Conservation (phyloP, 2,797 vertebrate species). For the Thunnus albacares region DNA sequence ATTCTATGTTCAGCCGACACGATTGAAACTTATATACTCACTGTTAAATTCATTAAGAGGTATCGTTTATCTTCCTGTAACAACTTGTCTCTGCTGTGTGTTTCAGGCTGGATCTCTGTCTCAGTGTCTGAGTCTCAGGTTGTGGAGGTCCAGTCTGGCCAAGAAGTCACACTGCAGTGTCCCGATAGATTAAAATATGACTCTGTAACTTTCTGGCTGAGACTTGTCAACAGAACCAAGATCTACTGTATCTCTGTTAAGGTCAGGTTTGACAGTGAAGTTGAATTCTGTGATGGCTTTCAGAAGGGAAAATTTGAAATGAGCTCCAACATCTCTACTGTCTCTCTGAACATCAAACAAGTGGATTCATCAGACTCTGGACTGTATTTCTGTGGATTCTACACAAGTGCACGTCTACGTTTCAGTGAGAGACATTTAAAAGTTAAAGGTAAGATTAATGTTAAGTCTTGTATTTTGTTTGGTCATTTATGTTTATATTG, state of each 20-base stretch:
- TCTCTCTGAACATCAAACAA: conserved; percentile 40
- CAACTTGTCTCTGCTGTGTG: background rate
- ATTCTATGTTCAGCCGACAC: too few relatives aligned
- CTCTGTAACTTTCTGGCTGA: background rate
- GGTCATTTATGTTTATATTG: too few relatives aligned
- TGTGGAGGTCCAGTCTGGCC: conserved; percentile 11
- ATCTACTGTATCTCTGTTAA: background rate
- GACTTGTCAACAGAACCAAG: background rate
- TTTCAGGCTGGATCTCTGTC: conserved; percentile 20
- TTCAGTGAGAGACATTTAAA: conserved; percentile 5
- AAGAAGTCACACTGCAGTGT: conserved; percentile 52
- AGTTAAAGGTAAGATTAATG: conserved; percentile 10
- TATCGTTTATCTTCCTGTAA: too few relatives aligned
- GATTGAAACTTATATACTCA: too few relatives aligned
- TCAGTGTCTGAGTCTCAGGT: conserved; percentile 11
- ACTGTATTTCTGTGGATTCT: conserved; percentile 62
- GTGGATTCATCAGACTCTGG: conserved; percentile 54
- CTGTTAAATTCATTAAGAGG: too few relatives aligned
- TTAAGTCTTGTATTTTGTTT: too few relatives aligned
- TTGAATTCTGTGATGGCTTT: background rate
- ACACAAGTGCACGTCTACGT: accelerated
- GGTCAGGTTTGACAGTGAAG: accelerated
- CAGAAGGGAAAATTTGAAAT: conserved; percentile 7
- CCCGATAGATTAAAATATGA: accelerated
- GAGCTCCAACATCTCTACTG: conserved; percentile 16